Evolutionary conservation across 2,888 invertebrate genomes (phyloP).

Genomic region (Sarcophaga carnaria): DNA sequence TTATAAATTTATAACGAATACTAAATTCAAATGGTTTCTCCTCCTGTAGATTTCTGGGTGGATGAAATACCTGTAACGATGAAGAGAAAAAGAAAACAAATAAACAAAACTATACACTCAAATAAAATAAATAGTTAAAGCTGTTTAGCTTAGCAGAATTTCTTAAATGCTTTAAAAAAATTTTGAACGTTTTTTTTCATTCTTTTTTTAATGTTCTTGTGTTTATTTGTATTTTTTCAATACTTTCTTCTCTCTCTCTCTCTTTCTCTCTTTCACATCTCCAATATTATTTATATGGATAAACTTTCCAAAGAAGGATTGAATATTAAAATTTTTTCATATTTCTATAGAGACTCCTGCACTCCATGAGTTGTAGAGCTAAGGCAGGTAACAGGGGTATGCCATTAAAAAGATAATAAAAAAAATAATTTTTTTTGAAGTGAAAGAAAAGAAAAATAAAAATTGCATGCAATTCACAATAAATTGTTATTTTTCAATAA

Average conservation of each 20-base stretch:
- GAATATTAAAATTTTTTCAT: background rate
- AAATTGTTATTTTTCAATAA: constrained; percentile 69
- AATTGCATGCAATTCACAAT: constrained; percentile 62
- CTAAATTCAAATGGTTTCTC: constrained; percentile 90
- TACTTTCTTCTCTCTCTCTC: background rate
- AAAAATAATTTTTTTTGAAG: background rate
- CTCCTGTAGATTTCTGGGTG: constrained; percentile 87
- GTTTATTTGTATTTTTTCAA: background rate
- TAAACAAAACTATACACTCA: background rate
- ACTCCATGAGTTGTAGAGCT: no score
- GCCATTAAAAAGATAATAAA: background rate
- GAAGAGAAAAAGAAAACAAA: constrained; percentile 11
- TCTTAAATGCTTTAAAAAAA: constrained; percentile 45
- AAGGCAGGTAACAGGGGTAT: no score
- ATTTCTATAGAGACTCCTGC: background rate
- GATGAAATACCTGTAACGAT: constrained; percentile 80
- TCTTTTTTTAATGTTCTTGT: background rate
- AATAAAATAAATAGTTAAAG: constrained; percentile 44
- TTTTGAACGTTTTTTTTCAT: constrained; percentile 39
- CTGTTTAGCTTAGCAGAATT: constrained; percentile 6
- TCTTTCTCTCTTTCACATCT: background rate
- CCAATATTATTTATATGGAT: constrained; percentile 40
- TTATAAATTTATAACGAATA: constrained; percentile 91
- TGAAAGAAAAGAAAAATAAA: constrained; percentile 36
- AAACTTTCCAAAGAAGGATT: constrained; percentile 34